Percentiles rank a stretch among this genome's conserved stretches.
These are phyloP conservation scores for Takifugu bimaculatus DNA, from an alignment of 2,113 vertebrate species.

Conservation along the genomic window DNA sequence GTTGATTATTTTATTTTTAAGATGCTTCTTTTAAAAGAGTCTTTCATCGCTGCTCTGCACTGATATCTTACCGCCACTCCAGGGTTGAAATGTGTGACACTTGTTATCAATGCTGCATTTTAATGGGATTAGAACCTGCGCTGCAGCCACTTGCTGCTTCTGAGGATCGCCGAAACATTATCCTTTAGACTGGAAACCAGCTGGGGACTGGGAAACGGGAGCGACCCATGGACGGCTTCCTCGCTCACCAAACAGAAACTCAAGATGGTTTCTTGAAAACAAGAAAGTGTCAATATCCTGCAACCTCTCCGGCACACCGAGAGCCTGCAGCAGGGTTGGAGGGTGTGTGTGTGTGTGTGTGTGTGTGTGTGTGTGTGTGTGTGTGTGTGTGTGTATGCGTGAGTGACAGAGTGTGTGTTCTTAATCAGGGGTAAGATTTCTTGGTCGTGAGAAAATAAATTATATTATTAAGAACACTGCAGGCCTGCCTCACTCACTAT, in stretches of 20 bases:
- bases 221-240: conserved; percentile 52
- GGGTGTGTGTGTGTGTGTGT: conserved; percentile 5
- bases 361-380: not conserved
- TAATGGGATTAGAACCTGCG: conserved; percentile 25
- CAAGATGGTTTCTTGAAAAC: conserved; percentile 46
- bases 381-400: no score
- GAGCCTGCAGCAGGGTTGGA: conserved; percentile 23
- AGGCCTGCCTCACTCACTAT: no score
- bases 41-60: not conserved
- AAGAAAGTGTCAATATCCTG: conserved; percentile 55
- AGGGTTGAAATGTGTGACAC: conserved; percentile 7
- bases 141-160: conserved; percentile 15
- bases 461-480: no score
- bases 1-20: no score
- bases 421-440: no score
- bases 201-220: conserved; percentile 52
- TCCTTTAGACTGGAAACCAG: conserved; percentile 48
- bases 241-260: conserved; percentile 66
- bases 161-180: conserved; percentile 48
- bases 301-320: conserved; percentile 36
- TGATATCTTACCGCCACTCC: not conserved
- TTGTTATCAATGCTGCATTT: conserved; percentile 15
- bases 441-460: no score
- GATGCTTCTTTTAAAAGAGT: no score
- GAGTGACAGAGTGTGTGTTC: no score